Base-by-base conservation (phyloP, 2,113 vertebrate genomes). In the Istiophorus platypterus region DNA sequence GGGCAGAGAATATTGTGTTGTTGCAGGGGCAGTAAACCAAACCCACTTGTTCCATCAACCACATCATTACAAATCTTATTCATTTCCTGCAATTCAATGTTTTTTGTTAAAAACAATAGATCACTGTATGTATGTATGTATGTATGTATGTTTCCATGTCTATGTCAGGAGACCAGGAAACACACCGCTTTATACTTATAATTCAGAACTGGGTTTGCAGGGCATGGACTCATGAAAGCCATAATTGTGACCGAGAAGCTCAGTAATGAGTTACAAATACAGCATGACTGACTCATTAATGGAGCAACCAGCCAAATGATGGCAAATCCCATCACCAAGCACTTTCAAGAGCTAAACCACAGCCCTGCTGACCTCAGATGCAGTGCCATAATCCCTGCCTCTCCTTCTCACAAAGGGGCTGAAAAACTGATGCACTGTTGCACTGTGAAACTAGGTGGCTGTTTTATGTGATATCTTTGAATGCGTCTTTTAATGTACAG, bases 181-280 rank as follows among this genome's bases (percentile, higher is more conserved):
- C 9, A 1, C 9, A 10, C 13, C 1, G 14, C 10, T 51, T 74
- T 1, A 62, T 9, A 18, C 17, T 51, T n/a, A 45, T 41, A 52
- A 66, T 29, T 80, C 34, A 72, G 42, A 72, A 65, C 64, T 78
- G 52, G 54, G 76, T 63, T 80, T 63, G 45, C 52, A 26, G 57
- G 24, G 0, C 5, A 59, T 17, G 26, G 34, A 64, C 24, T 42
- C 34, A 37, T 67, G 45, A 80, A 76, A 73, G 82, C 47, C 31
- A 56, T 17, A 39, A 79, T 54, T 80, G 79, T 84, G 71, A 77
- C 69, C 67, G 76, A 51, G 77, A 62, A 69, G 85, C 76, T 83
- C 76, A 76, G 31, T 87, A 82, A 88, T 87, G 78, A 80, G 63
- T 76, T 74, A 14, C n/a, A 76, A 80, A 83, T 67, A 78, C 76